These are phyloP conservation scores for Elgaria multicarinata DNA, from an alignment of 2,113 vertebrate genomes.

Conservation along the genomic window DNA sequence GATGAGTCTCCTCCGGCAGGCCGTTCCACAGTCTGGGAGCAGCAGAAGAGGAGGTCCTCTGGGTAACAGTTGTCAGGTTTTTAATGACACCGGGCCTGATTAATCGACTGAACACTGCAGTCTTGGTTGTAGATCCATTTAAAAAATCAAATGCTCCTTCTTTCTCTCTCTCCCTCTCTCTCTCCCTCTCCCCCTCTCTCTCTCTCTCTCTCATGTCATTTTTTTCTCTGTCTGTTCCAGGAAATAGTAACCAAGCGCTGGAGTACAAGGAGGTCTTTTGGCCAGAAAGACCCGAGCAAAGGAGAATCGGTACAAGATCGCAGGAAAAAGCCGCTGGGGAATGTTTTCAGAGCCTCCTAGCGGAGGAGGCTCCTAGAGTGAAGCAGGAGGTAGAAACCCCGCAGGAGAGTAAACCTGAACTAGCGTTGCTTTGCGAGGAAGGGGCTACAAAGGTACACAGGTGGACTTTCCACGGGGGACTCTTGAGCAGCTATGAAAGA, in stretches of 20 bases:
- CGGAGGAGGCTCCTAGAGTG: background rate
- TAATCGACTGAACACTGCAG: background rate
- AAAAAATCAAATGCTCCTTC: background rate
- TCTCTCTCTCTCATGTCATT: background rate
- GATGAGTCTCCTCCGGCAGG: too few species aligned
- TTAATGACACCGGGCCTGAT: background rate
- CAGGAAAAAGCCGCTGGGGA: background rate
- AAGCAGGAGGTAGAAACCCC: background rate
- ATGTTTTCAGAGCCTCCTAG: background rate
- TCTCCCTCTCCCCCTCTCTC: background rate
- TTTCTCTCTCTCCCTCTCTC: background rate
- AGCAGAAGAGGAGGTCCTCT: too few species aligned
- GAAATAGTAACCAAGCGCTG: background rate
- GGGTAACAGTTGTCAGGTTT: too few species aligned
- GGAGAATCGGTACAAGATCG: background rate
- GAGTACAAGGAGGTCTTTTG: background rate
- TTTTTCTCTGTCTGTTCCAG: background rate
- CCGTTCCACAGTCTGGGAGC: too few species aligned
- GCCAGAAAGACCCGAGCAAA: background rate
- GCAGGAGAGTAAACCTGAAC: background rate
- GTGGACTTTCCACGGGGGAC: background rate
- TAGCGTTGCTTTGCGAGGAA: background rate
- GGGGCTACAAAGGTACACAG: background rate
- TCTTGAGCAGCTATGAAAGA: background rate
- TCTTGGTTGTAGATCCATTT: background rate